Base-by-base conservation (phyloP, 2,797 vertebrate species). In the Chrosomus eos region DNA sequence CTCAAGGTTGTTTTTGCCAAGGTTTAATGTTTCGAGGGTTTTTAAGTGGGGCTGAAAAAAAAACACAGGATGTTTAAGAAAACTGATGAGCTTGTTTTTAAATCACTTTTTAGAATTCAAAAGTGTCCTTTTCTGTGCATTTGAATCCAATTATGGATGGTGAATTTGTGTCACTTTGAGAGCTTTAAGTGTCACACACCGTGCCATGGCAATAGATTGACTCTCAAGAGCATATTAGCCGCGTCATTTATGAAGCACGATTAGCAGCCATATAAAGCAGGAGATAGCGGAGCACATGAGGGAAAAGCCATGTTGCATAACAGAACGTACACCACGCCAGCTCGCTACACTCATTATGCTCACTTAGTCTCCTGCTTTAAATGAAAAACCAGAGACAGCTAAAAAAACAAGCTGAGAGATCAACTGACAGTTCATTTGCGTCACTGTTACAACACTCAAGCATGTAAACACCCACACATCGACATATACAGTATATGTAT, bases 151-250 rank as follows among this genome's bases (percentile, higher is more conserved):
- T 87, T 87, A 64, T 33, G 38, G 58, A 80, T 66, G 80, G 82
- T 77, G 81, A 86, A 78, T 70, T 67, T 48, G 51, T 74, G 68
- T 81, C 82, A 81, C 62, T 83, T 66, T 80, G 80, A 82, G 70
- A 64, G 83, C 62, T 82, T 82, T 68, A 86, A 74, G 86, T 76
- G 71, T 80, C 83, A 76, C 60, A 36, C 31, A 31, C 43, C 31
- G 26, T 53, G 19, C 26, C 40, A 11, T 58, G 80, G 73, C 86
- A 78, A 75, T 71, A 77, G 60, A 85, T 55, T 73, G 86, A 78
- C 84, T 93, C 93, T 93, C 93, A 89, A 92, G 94, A 92, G 93
- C 83, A 90, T 90, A 92, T 93, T 93, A 93, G 91, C 87, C 86
- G 33, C 36, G 43, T 73, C 80, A 75, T 62, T 86, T 64, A 88